Evolutionary conservation across 2,797 vertebrate genomes (phyloP), one percentile per base, ranked within the genome.

Genomic region (Poecilia velifera): DNA sequence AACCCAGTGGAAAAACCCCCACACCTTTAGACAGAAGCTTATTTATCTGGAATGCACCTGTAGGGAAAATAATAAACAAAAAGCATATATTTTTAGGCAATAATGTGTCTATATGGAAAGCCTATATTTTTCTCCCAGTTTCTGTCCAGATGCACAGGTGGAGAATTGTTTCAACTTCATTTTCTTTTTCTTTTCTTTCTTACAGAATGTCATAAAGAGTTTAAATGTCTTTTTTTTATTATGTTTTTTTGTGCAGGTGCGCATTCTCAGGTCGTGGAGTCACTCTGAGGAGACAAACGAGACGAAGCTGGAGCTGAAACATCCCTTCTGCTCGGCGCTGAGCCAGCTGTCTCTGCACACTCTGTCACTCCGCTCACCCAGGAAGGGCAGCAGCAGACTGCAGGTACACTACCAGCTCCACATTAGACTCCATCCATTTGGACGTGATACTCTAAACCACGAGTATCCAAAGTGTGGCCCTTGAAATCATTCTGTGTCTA

Each of bases 301-400:
- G 74, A 95, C 93, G 82, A 89, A n/a, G 76, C 82, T 94, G 76
- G 84, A 92, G 47, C 51, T 96, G 68, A 87, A 85, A 5, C 96
- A 97, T 73, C 96, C 96, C 0, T 97, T 97, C 83, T 94, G 91
- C 71, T 90, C 94, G 22, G 77, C 88, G 0, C 83, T 96, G 82
- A 90, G 87, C 12, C 95, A 91, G n/a, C 41, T 97, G 3, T 94
- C 95, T 25, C 73, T 97, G 34, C 89, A 88, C 53, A 90, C 86
- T 0, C 80, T 95, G 43, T 92, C 95, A 2, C 86, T 89, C 68
- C 92, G 64, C 49, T 87, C 84, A 41, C 87, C 64, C 74, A 92
- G 77, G 47, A 91, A 91, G 7, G 82, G 82, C 28, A 90, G 82
- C 77, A 95, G 92, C 91, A 95, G 73, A 80, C 90, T 94, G 66